Evolutionary conservation across 2,113 vertebrate species (phyloP).

Genomic region (Oryzias curvinotus): DNA sequence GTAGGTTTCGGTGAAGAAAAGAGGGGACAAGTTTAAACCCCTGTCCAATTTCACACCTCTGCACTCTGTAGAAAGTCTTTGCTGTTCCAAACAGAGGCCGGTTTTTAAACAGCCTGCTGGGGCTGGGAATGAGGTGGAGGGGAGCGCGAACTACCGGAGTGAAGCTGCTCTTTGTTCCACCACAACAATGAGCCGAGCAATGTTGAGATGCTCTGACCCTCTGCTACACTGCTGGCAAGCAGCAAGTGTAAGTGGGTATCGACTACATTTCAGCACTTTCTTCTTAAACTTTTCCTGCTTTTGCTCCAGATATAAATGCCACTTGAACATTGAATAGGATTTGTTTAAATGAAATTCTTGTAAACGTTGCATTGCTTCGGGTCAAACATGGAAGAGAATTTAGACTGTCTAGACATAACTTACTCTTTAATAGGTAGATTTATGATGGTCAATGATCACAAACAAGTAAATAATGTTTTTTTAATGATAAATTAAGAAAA

Average conservation of each 20-base stretch:
- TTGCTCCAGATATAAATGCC: no score
- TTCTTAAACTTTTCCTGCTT: not conserved
- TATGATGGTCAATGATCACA: no score
- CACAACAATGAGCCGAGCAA: conserved; percentile 2
- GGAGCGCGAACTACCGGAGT: conserved; percentile 9
- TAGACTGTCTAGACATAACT: no score
- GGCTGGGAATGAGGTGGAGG: conserved; percentile 33
- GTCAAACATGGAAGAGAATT: no score
- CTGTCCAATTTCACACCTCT: conserved; percentile 57
- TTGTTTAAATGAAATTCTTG: no score
- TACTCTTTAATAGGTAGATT: no score
- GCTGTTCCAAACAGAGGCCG: conserved; percentile 12
- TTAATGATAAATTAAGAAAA: no score
- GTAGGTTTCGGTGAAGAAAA: conserved; percentile 21
- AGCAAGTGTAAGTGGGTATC: not conserved
- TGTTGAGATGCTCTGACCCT: not conserved
- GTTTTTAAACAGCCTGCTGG: conserved; percentile 25
- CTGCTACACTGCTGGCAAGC: not conserved
- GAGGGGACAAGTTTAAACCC: conserved; percentile 40
- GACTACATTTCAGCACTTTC: not conserved
- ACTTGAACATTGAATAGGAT: no score
- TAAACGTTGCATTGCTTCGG: no score
- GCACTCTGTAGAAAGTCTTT: conserved; percentile 26
- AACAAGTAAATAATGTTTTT: no score
- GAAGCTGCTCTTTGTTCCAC: conserved; percentile 9